Evolutionary conservation across 2,888 invertebrate genomes (phyloP), one percentile per base, ranked within the genome.

Genomic region (Pyralis farinalis): DNA sequence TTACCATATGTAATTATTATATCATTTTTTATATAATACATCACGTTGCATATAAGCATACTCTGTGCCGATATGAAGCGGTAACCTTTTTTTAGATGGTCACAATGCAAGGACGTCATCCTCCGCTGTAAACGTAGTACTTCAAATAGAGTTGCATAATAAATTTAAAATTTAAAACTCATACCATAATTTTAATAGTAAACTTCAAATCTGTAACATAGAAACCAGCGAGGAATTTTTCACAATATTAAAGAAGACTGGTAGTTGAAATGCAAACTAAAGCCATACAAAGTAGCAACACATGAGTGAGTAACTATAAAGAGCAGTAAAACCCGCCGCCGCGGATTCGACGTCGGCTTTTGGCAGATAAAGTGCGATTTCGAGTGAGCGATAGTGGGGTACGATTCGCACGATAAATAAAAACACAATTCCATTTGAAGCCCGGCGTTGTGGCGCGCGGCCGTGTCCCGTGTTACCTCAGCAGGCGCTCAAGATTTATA

Each of bases 401-500:
- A 70, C 82, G 76, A 79, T 86, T 87, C 84, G 83, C 82, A 85
- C 86, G 84, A 87, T 87, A 88, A 88, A 88, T 88, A 88, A 88
- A 87, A 88, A 87, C 79, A 88, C 85, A 86, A 87, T 88, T 86
- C 87, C 84, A 86, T 86, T 86, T 84, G 84, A 85, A 78, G 82
- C 82, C 68, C 70, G 71, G 69, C 66, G 78, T 71, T 78, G 83
- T 70, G 77, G 78, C 71, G 76, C 80, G 77, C 81, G 79, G 76
- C 78, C 73, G 71, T 71, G 84, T 81, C 80, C 71, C 87, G 81
- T 87, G 88, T 87, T 25, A 86, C 87, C 88, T 85, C 88, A 88
- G 88, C 88, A 83, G 88, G 88, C 85, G 84, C 75, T 79, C 86
- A 79, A 84, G 88, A 88, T 88, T 88, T 88, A 88, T 87, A 84